Conservation (phyloP, 2,888 invertebrate genomes). For the Sesamia inferens region DNA sequence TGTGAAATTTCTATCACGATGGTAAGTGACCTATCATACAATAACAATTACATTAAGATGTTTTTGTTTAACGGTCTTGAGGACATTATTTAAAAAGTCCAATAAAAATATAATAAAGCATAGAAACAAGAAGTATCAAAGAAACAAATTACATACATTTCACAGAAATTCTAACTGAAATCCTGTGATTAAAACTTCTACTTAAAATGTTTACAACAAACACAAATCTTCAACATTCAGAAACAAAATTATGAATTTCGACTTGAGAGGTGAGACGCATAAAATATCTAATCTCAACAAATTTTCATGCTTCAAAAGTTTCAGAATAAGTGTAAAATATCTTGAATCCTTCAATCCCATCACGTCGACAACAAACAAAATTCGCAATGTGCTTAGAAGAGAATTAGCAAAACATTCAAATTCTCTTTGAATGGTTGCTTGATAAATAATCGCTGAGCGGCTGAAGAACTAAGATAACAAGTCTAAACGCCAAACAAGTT, state of each 20-base stretch:
- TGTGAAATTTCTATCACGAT: too few relatives aligned
- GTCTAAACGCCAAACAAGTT: constrained; percentile 77
- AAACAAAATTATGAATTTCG: constrained; percentile 7
- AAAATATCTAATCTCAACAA: constrained; percentile 23
- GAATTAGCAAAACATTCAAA: constrained; percentile 74
- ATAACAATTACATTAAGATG: too few relatives aligned
- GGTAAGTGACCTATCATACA: too few relatives aligned
- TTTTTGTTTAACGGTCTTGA: too few relatives aligned
- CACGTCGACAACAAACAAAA: constrained; percentile 17
- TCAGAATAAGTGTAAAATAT: constrained; percentile 4
- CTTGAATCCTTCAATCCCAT: constrained; percentile 14
- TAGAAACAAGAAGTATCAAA: constrained; percentile 17
- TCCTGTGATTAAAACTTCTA: background rate
- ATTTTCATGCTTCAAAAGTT: constrained; percentile 26
- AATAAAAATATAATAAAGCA: background rate
- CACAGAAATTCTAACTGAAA: background rate
- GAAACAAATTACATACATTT: constrained; percentile 13
- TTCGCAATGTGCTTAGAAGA: constrained; percentile 36
- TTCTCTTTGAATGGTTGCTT: constrained; percentile 71
- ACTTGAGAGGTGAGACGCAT: constrained; percentile 5
- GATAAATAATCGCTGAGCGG: constrained; percentile 77
- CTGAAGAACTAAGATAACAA: constrained; percentile 85
- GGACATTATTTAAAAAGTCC: too few relatives aligned
- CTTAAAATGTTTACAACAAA: constrained; percentile 19
- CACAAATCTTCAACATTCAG: constrained; percentile 29